A percentile compares a stretch with the other conserved stretches of the same genome.
phyloP scores from a whole-genome alignment of 2,888 invertebrate genomes.

The Lycia hirtaria region DNA sequence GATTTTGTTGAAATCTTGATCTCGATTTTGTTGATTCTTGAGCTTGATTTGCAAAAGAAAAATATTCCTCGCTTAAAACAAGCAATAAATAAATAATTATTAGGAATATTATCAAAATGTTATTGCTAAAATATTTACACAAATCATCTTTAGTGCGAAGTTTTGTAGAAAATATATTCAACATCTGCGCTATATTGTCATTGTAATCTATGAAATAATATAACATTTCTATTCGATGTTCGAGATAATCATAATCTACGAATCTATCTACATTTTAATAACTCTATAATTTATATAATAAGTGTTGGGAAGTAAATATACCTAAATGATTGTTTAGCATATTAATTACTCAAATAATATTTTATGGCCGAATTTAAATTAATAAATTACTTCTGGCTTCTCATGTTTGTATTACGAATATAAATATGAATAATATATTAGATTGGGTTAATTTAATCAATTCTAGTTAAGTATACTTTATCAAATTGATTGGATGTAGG shows the following conservation, averaged over 20 bases:
- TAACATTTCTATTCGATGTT: slow-evolving; percentile 1
- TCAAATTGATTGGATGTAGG: background rate
- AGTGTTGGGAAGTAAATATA: slow-evolving; percentile 40
- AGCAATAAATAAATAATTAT: background rate
- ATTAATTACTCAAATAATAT: slow-evolving; percentile 33
- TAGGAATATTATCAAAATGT: background rate
- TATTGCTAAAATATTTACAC: background rate
- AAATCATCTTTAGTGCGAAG: background rate
- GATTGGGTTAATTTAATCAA: background rate
- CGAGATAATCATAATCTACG: background rate
- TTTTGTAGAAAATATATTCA: background rate
- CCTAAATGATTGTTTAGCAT: slow-evolving; percentile 34
- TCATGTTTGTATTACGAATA: slow-evolving; percentile 26
- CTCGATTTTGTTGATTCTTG: background rate
- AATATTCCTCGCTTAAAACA: background rate
- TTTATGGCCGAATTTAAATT: slow-evolving; percentile 33
- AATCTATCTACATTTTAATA: slow-evolving; percentile 25
- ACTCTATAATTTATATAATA: slow-evolving; percentile 40
- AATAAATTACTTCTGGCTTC: slow-evolving; percentile 22
- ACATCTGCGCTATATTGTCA: background rate
- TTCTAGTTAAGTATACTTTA: background rate
- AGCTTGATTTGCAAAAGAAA: background rate
- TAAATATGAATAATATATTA: slow-evolving; percentile 10
- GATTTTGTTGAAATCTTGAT: too few relatives aligned
- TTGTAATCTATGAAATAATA: slow-evolving; percentile 4